phyloP scores from a whole-genome alignment of 2,797 vertebrate genomes.

The Ceryle rudis region DNA sequence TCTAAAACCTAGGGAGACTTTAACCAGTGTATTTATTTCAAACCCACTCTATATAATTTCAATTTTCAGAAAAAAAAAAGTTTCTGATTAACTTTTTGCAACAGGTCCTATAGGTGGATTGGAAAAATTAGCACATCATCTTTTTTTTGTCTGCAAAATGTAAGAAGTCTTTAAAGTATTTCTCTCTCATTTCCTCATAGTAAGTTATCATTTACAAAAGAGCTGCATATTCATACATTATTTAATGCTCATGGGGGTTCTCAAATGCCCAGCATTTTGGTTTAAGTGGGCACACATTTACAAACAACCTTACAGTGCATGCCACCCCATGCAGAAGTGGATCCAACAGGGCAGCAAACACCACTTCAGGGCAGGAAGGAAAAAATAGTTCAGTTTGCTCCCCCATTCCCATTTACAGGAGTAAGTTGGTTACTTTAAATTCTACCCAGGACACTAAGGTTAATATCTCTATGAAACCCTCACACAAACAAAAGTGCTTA shows the following conservation, averaged over 20 bases:
- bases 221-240: background rate
- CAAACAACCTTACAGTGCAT: fast-evolving
- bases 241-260: background rate
- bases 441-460: background rate
- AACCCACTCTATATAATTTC: fast-evolving
- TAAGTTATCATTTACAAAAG: background rate
- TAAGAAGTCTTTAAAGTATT: background rate
- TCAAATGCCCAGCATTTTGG: background rate
- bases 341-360: background rate
- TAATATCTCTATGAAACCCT: background rate
- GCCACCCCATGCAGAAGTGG: background rate
- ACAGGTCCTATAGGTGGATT: background rate
- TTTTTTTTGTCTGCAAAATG: background rate
- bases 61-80: background rate
- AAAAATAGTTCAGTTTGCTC: background rate
- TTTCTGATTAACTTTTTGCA: background rate
- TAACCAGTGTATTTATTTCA: background rate
- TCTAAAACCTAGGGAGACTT: background rate
- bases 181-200: background rate
- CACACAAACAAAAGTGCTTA: background rate
- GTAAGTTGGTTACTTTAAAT: background rate
- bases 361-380: fast-evolving
- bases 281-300: background rate
- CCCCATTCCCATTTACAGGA: background rate
- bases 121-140: background rate